Evolutionary conservation across 2,797 vertebrate species (phyloP), one percentile per base, ranked within the genome.

Genomic region (Pachyuromys duprasi): DNA sequence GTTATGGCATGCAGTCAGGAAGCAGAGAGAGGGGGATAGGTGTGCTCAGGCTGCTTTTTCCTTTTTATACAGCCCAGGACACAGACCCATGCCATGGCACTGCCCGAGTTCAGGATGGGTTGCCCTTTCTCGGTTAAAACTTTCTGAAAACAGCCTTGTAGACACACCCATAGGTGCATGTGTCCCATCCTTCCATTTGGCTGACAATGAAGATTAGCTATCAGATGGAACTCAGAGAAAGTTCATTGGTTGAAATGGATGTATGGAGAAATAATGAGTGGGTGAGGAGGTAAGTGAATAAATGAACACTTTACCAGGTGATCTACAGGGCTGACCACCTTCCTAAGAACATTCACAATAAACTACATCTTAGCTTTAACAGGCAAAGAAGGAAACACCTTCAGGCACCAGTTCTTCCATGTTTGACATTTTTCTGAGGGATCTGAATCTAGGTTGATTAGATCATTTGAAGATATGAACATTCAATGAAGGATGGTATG

Each of bases 401-500:
- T 79, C 78, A n/a, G 89, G 62, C 22, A 80, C 36, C 18, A 92
- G 8, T 69, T 72, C 88, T 80, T 87, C 55, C 26, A 53, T 55
- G 31, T 15, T 18, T 55, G 42, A 76, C 5, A 0, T n/a, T 33
- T 90, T 75, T 75, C 20, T 31, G 1, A 70, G 15, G 6, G 12
- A 24, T 65, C 86, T 36, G 39, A 89, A 53, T 11, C 28, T 96
- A 78, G 65, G 55, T 92, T 96, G 80, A 97, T 87, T 0, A 93
- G 83, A 97, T 94, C 89, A 81, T 94, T 94, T 90, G 42, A 42
- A 82, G 42, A 72, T 26, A 53, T 5, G 28, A 84, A 45, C 12
- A 92, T 94, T 95, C 39, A 92, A n/a, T 31, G 5, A 78, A 94
- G 95, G 92, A 95, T 94, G 93, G 80, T 86, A 78, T 96, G 90